Base-by-base conservation (phyloP, 2,113 vertebrate genomes). In the Solea solea region DNA sequence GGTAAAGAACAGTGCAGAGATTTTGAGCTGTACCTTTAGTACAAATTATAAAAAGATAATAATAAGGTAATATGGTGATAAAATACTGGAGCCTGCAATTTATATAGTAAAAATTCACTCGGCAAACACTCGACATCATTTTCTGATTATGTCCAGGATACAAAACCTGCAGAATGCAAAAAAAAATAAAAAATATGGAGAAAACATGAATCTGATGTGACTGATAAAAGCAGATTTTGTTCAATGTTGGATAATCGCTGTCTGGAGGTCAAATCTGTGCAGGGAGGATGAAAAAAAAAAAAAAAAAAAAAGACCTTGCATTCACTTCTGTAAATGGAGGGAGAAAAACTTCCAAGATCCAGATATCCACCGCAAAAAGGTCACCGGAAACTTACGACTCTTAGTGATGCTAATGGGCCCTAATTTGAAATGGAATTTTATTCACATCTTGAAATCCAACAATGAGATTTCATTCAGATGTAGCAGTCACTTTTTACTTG, bases 381-480 rank as follows among this genome's bases (percentile, higher is more conserved):
- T 87, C 83, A 81, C 69, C 72, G 55, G 45, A 80, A 74, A 84
- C 85, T 41, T 57, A 44, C 11, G 28, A 69, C 77, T 82, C 86
- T 87, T 69, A 83, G 85, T 91, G 89, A 94, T 91, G 91, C 86
- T 91, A 90, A 93, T 92, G 60, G 71, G 67, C 40, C 83, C 83
- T 86, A 90, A 90, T 91, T 87, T 92, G 77, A 92, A 86, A 88
- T 80, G 77, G 79, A 88, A 82, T 90, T 86, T 86, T 90, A 90
- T 87, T 90, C 86, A 82, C 76, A 86, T 88, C 82, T 86, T 81
- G 67, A 81, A 90, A 90, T 72, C 76, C 80, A 72, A 90, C 82
- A 75, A 73, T 85, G 77, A 89, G 77, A 85, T 83, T 89, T 82
- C 75, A 90, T 91, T 89, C 85, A 87, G 85, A 89, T 87, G 82